A percentile compares a stretch with the other conserved stretches of the same genome.
Evolutionary conservation across 2,113 vertebrate genomes (phyloP).

Genomic region (Pygoscelis antarcticus): DNA sequence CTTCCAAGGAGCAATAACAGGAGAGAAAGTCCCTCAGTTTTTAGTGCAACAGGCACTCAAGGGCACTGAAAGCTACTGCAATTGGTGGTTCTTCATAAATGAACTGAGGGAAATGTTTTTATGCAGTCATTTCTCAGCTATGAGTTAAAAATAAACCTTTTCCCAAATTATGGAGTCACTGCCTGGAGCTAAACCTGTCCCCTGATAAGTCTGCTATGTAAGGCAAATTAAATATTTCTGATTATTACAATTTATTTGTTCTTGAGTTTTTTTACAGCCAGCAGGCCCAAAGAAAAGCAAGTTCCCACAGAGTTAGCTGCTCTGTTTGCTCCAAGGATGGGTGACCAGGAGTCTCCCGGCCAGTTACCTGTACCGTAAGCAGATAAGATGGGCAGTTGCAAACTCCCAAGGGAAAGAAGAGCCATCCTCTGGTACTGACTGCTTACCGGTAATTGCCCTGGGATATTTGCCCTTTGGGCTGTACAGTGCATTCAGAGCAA

Average conservation of each 20-base stretch:
- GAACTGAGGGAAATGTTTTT: not conserved
- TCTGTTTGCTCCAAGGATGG: not conserved
- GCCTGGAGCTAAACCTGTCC: not conserved
- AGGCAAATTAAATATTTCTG: not conserved
- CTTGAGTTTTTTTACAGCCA: not conserved
- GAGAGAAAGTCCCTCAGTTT: not conserved
- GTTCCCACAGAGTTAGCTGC: not conserved
- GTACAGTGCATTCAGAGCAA: not conserved
- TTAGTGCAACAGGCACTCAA: not conserved
- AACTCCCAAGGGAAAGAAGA: not conserved
- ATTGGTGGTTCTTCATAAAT: not conserved
- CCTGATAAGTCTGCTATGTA: not conserved
- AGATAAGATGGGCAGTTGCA: not conserved
- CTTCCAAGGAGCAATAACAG: not conserved
- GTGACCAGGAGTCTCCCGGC: fast-evolving
- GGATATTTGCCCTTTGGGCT: not conserved
- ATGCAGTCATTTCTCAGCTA: not conserved
- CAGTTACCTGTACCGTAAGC: not conserved
- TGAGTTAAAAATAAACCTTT: not conserved
- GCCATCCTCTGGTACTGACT: not conserved
- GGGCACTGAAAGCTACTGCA: not conserved
- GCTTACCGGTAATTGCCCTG: not conserved
- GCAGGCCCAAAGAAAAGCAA: not conserved
- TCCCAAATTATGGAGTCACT: not conserved
- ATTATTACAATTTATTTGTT: not conserved